Percentiles rank a stretch among this genome's conserved stretches.
Evolutionary conservation across 2,113 vertebrate genomes (phyloP).

Genomic region (Sula dactylatra): DNA sequence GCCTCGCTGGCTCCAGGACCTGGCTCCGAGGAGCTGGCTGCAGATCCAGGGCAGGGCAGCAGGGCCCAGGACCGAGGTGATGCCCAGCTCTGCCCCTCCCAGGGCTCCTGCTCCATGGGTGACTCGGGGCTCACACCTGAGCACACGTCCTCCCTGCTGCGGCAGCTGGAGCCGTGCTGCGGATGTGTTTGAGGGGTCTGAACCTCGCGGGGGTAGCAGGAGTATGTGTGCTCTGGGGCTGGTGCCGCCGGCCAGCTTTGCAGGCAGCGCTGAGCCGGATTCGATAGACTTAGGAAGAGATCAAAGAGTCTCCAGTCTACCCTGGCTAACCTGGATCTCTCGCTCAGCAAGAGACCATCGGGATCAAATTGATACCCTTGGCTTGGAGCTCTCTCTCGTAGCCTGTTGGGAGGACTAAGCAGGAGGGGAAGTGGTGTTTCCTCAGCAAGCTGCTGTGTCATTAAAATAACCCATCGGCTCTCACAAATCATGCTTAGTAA

Average conservation of each 20-base stretch:
- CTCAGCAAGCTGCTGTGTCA: not conserved
- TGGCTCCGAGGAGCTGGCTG: not conserved
- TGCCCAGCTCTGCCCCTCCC: not conserved
- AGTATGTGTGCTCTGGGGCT: rapidly evolving
- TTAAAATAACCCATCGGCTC: not conserved
- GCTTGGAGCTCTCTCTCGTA: not conserved
- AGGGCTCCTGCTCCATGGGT: rapidly evolving
- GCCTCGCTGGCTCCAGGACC: rapidly evolving
- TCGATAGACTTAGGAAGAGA: not conserved
- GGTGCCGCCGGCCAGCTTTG: not conserved
- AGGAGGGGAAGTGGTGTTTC: not conserved
- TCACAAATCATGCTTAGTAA: not conserved
- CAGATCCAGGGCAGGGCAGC: not conserved
- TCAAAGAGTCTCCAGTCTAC: not conserved
- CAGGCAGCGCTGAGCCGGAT: not conserved
- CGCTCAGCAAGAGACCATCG: rapidly evolving
- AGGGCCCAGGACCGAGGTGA: not conserved
- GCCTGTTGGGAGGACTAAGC: not conserved
- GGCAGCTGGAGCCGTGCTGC: not conserved
- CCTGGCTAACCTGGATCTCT: not conserved
- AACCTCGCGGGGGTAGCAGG: not conserved
- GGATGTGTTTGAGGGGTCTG: rapidly evolving
- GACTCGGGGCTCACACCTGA: not conserved
- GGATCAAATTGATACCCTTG: not conserved
- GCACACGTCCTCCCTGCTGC: rapidly evolving